A percentile compares a stretch with the other conserved stretches of the same genome.
phyloP scores from a whole-genome alignment of 1,140 invertebrate species.

The Atta cephalotes region DNA sequence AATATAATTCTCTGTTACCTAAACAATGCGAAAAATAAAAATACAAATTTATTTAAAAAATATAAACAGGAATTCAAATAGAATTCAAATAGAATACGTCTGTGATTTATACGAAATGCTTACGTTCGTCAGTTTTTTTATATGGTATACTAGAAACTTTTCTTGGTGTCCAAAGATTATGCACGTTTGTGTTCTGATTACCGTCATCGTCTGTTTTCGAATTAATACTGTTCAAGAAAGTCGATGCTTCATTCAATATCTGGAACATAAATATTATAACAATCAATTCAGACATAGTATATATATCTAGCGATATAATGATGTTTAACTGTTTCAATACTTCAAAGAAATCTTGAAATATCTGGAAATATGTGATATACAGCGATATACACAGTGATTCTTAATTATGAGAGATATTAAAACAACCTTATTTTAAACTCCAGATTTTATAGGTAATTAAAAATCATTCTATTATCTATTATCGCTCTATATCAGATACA shows the following conservation, averaged over 20 bases:
- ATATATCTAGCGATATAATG: no score
- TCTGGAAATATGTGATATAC: no score
- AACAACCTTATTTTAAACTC: background rate
- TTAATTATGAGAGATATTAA: background rate
- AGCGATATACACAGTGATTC: background rate
- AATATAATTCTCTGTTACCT: slow-evolving; percentile 48
- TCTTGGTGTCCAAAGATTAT: slow-evolving; percentile 92
- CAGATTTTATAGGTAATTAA: background rate
- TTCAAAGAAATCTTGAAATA: no score
- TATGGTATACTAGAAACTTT: slow-evolving; percentile 86
- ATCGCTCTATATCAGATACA: background rate
- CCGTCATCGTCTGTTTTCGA: slow-evolving; percentile 73
- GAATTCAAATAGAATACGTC: slow-evolving; percentile 1
- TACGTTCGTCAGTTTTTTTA: slow-evolving; percentile 72
- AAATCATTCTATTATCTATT: background rate
- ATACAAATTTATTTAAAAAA: background rate
- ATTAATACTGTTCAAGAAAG: slow-evolving; percentile 76
- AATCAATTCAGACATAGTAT: no score
- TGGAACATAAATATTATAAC: slow-evolving; percentile 51
- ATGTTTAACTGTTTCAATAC: no score
- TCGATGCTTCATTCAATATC: slow-evolving; percentile 74
- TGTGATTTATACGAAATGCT: slow-evolving; percentile 64
- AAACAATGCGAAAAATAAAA: background rate
- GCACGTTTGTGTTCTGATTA: slow-evolving; percentile 76
- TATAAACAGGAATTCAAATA: background rate